A percentile compares a stretch with the other conserved stretches of the same genome.
phyloP scores from a whole-genome alignment of 2,113 vertebrate species.

The Petrocephalus zakoni region DNA sequence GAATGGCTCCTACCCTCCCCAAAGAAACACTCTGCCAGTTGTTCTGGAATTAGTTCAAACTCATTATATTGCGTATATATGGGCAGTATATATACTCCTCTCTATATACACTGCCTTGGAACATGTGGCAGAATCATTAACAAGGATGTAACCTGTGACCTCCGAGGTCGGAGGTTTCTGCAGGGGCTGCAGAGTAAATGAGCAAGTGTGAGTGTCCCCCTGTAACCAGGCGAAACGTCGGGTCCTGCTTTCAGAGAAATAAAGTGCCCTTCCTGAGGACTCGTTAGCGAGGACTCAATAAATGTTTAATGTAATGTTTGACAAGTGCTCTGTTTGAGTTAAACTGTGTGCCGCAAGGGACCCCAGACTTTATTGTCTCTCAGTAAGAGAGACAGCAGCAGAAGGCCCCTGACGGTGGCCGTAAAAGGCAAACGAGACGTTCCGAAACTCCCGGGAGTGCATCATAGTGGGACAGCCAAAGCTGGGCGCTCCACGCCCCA shows the following conservation, averaged over 20 bases:
- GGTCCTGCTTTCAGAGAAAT: background rate
- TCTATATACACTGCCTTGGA: background rate
- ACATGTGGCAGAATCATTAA: background rate
- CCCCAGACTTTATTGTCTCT: background rate
- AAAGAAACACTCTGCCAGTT: background rate
- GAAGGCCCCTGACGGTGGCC: background rate
- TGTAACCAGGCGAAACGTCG: background rate
- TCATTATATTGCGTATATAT: background rate
- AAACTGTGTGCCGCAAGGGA: background rate
- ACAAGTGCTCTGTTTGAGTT: background rate
- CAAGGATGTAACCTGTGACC: background rate
- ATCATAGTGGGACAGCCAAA: background rate
- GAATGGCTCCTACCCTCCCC: background rate
- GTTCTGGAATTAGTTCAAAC: background rate
- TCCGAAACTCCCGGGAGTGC: background rate
- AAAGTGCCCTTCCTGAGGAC: background rate
- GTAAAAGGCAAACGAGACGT: background rate
- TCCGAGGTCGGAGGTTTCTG: background rate
- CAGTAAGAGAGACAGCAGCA: background rate
- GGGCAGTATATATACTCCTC: background rate
- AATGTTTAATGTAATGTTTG: slow-evolving; percentile 2
- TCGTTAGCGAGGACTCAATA: background rate
- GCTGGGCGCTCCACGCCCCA: background rate
- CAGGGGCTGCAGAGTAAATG: background rate
- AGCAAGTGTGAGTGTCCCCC: background rate